Percentiles rank a stretch among this genome's conserved stretches.
phyloP scores from a whole-genome alignment of 2,888 invertebrate genomes.

The Actias luna region DNA sequence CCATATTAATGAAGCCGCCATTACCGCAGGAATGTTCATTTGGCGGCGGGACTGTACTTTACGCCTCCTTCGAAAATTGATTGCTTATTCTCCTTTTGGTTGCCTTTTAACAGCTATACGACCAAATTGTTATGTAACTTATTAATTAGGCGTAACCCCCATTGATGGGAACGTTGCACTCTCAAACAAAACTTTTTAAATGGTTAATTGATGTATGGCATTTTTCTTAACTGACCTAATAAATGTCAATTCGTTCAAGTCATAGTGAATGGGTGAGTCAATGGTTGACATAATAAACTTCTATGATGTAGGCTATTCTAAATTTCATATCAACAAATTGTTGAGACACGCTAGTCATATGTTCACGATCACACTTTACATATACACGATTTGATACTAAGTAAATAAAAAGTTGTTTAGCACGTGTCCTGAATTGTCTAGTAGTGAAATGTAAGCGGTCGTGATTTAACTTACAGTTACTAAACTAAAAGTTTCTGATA shows the following conservation, averaged over 20 bases:
- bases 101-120: constrained; percentile 52
- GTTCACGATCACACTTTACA: constrained; percentile 11
- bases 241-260: constrained; percentile 36
- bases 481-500: constrained; percentile 9
- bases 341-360: constrained; percentile 26
- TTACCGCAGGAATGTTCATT: constrained; percentile 58
- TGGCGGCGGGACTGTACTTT: constrained; percentile 58
- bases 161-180: constrained; percentile 29
- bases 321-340: constrained; percentile 41
- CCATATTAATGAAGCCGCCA: constrained; percentile 39
- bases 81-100: constrained; percentile 56
- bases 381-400: constrained; percentile 12
- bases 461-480: constrained; percentile 16
- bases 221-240: constrained; percentile 44
- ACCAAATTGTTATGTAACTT: constrained; percentile 54
- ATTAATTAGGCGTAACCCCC: constrained; percentile 42
- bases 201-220: constrained; percentile 43
- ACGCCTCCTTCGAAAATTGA: constrained; percentile 62
- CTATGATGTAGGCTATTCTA: constrained; percentile 34
- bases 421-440: constrained; percentile 11
- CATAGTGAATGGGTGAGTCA: constrained; percentile 46
- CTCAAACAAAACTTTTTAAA: constrained; percentile 26
- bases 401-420: constrained; percentile 18
- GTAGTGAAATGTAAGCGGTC: constrained; percentile 10
- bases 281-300: constrained; percentile 43